A percentile compares a stretch with the other conserved stretches of the same genome.
These are phyloP conservation scores for Garrulus glandarius DNA, from an alignment of 2,797 vertebrate genomes.

Conservation along the genomic window DNA sequence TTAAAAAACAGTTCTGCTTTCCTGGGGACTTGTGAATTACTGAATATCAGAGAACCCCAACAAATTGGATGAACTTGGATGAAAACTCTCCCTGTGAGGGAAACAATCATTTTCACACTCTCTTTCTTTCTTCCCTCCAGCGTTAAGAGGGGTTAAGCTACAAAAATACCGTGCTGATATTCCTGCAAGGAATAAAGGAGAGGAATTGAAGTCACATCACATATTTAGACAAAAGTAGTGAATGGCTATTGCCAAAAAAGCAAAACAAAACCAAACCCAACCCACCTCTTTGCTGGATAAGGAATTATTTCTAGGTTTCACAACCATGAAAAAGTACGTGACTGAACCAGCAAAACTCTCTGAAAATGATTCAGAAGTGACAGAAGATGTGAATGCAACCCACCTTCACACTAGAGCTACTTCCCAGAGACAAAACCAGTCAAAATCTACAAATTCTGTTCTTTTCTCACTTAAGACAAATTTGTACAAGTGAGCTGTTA, in stretches of 20 bases:
- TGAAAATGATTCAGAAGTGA: not conserved
- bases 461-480: not conserved
- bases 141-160: not conserved
- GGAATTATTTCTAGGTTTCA: not conserved
- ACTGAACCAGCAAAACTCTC: not conserved
- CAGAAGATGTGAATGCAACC: not conserved
- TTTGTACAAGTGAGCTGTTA: not conserved
- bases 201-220: not conserved
- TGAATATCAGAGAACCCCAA: not conserved
- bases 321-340: not conserved
- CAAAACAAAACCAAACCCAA: not conserved
- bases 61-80: not conserved
- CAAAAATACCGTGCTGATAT: not conserved
- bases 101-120: not conserved
- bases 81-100: not conserved
- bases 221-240: not conserved
- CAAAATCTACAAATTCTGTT: not conserved
- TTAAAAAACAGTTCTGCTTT: not conserved
- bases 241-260: not conserved
- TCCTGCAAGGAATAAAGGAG: not conserved
- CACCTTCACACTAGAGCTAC: not conserved
- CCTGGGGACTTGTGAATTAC: not conserved
- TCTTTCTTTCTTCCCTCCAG: not conserved
- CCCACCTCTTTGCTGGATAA: not conserved
- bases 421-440: not conserved